A percentile compares a stretch with the other conserved stretches of the same genome.
These are phyloP conservation scores for Tachystola acroxantha DNA, from an alignment of 2,888 invertebrate species.

Conservation along the genomic window DNA sequence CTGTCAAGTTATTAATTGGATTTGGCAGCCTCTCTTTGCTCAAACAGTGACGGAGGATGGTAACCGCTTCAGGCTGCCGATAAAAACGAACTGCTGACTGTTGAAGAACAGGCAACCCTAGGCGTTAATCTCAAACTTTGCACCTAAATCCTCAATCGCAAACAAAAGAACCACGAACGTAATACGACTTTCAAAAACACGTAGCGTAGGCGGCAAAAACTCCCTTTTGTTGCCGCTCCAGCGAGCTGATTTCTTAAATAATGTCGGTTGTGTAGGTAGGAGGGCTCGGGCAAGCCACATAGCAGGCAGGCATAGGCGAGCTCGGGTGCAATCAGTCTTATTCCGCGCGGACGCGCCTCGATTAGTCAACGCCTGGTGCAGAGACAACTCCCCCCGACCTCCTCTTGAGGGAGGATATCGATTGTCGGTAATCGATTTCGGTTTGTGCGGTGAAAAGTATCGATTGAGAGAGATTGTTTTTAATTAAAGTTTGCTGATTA, in stretches of 20 bases:
- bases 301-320: constrained; percentile 69
- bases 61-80: too few relatives aligned
- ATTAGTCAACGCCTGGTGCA: constrained; percentile 76
- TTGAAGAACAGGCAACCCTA: too few relatives aligned
- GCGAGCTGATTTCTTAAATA: constrained; percentile 75
- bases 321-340: constrained; percentile 73
- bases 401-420: constrained; percentile 58
- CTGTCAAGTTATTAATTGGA: too few relatives aligned
- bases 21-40: too few relatives aligned
- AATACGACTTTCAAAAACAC: constrained; percentile 54
- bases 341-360: constrained; percentile 75
- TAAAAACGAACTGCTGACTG: too few relatives aligned
- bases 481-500: constrained; percentile 24
- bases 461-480: constrained; percentile 41
- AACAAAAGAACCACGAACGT: constrained; percentile 21
- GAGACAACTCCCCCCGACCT: constrained; percentile 67
- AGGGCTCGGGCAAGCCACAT: constrained; percentile 54
- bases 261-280: constrained; percentile 72
- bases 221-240: constrained; percentile 70
- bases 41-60: too few relatives aligned
- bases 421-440: constrained; percentile 68
- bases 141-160: constrained; percentile 1
- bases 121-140: neutral
- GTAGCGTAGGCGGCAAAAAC: constrained; percentile 64
- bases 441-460: constrained; percentile 50